phyloP scores from a whole-genome alignment of 2,797 vertebrate species.

The Hypotaenidia philippensis region DNA sequence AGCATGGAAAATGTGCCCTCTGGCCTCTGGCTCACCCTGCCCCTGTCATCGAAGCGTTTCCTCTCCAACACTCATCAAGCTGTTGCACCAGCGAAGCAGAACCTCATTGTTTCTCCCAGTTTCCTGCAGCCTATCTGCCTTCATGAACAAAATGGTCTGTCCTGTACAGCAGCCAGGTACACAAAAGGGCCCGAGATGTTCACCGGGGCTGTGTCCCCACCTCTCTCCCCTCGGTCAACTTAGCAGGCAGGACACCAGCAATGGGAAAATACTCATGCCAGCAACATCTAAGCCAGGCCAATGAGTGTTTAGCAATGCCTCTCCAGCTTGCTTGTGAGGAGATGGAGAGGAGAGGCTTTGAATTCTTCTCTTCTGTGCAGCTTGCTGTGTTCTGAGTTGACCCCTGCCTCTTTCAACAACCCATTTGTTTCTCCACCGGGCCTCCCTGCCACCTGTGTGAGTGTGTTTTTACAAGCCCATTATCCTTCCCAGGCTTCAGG shows the following conservation, averaged over 20 bases:
- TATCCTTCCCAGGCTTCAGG: background rate
- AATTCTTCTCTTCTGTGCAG: background rate
- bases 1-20: background rate
- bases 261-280: background rate
- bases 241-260: rapidly evolving
- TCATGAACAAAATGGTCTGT: rapidly evolving
- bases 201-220: rapidly evolving
- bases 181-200: background rate
- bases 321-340: background rate
- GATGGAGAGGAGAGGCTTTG: background rate
- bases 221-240: background rate
- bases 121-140: background rate
- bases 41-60: background rate
- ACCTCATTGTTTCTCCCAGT: background rate
- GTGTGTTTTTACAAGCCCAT: background rate
- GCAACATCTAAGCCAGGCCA: background rate
- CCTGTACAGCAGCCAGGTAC: background rate
- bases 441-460: background rate
- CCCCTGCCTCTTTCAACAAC: background rate
- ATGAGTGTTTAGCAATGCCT: background rate
- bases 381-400: background rate
- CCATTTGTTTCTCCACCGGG: background rate
- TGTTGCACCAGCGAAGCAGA: slow-evolving; percentile 10
- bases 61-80: background rate
- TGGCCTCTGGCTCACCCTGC: slow-evolving; percentile 10